Evolutionary conservation across 1,140 invertebrate species (phyloP), one percentile per base, ranked within the genome.

Genomic region (Rhagoletis pomonella): DNA sequence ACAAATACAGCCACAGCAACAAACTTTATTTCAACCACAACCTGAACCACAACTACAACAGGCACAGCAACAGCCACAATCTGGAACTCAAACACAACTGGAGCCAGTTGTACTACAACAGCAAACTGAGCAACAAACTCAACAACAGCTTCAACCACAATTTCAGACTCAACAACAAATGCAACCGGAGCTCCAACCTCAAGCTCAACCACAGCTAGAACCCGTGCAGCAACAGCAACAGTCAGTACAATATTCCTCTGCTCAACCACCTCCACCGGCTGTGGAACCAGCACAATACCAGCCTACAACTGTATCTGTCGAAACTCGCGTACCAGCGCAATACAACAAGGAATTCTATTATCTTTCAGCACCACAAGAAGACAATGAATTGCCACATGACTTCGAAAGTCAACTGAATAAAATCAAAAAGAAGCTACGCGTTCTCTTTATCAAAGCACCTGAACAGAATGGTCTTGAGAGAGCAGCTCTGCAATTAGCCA

Each of bases 341-440:
- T 88, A 69, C 73, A 64, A 89, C 39, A 89, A 89, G 69, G 88
- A 89, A 65, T 89, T 85, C 69, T 89, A 65, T 42, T 89, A 85
- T 60, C 73, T 87, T 5, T 87, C 88, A 4, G 87, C 88, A n/a
- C 88, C 88, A 1, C 85, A 86, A 58, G 88, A 89, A 85, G 62
- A 87, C 47, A 62, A 58, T 19, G 86, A 88, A 60, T 0, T 12
- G 1, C 58, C 85, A 4, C 29, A 50, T 0, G 29, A 88, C 50
- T 58, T 87, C 4, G 19, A 89, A 59, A 14, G 85, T 19, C 85
- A 86, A 85, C 44, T 88, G 3, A 64, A 42, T 0, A 62, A 44
- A 39, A 42, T 88, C 4, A 88, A 88, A 50, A 88, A 88, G 84
- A 89, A 89, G 29, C n/a, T 89, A 17, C 85, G 87, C n/a, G 85